Evolutionary conservation across 1,140 invertebrate genomes (phyloP), one percentile per base, ranked within the genome.

Genomic region (Drosophila carrolli): DNA sequence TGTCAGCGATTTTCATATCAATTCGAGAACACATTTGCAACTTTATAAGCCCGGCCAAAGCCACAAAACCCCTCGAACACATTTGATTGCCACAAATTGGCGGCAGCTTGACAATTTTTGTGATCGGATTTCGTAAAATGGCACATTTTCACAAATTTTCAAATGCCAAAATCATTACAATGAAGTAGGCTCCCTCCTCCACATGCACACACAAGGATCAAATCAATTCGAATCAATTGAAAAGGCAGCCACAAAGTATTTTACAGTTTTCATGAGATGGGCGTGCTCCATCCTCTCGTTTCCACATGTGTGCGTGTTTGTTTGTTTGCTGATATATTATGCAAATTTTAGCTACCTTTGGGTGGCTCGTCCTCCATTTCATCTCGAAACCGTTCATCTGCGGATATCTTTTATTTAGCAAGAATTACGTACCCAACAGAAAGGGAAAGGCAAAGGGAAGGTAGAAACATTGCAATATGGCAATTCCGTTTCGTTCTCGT

Each of bases 211-310:
- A 55, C 57, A 77, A 32, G 66, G 74, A 76, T 83, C 76, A 84
- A 84, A 84, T 84, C 65, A 82, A 88, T 67, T 75, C 68, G 47
- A 81, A 75, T 88, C 83, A 86, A 82, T 83, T 86, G 74, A 71
- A 60, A 59, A 66, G 75, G 53, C 78, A 78, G 80, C 75, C 77
- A 80, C 81, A 83, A 84, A 67, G 77, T 72, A 75, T 78, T 73
- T 78, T 75, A 53, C 59, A 58, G 51, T 70, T 67, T 66, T 67
- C 62, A 82, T 75, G 71, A 75, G 59, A 35, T 88, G 82, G 58
- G 82, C 68, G 37, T 63, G 57, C 23, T 43, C 32, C 48, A 23
- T 16, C 16, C 51, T 4, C 32, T 32, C 7, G 11, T 61, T 47
- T 47, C n/a, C 55, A 47, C 37, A 43, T 37, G 47, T 67, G 75